Evolutionary conservation across 2,888 invertebrate genomes (phyloP).

Genomic region (Pyrgus malvae): DNA sequence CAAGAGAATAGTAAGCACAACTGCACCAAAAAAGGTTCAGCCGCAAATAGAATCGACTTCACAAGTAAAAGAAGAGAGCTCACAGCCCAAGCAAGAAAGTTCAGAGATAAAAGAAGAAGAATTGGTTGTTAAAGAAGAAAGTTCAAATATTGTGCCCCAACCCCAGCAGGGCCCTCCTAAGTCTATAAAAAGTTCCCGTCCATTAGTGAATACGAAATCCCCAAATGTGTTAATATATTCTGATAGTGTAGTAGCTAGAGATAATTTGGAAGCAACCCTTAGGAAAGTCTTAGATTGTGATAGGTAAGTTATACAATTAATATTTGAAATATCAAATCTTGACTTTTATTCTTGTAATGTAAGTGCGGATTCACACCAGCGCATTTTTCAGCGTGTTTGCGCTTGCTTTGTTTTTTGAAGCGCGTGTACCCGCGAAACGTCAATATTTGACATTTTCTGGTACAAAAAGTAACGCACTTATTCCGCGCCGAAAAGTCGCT

Average conservation of each 20-base stretch:
- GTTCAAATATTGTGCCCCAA: slow-evolving; percentile 46
- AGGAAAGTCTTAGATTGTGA: slow-evolving; percentile 86
- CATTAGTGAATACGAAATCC: slow-evolving; percentile 84
- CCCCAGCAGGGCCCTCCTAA: slow-evolving; percentile 58
- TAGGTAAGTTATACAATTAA: slow-evolving; percentile 75
- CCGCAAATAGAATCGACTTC: slow-evolving; percentile 52
- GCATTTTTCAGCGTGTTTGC: too few relatives aligned
- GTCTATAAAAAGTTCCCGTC: slow-evolving; percentile 73
- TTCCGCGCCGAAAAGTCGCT: neutral
- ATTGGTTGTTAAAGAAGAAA: slow-evolving; percentile 59
- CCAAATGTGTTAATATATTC: slow-evolving; percentile 92
- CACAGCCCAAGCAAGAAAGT: neutral
- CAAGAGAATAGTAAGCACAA: slow-evolving; percentile 71
- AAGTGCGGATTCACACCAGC: too few relatives aligned
- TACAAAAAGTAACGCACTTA: too few relatives aligned
- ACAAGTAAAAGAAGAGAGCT: slow-evolving; percentile 41
- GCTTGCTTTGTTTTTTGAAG: too few relatives aligned
- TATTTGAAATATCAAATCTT: too few relatives aligned
- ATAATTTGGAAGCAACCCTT: slow-evolving; percentile 87
- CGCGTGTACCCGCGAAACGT: too few relatives aligned
- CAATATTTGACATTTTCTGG: too few relatives aligned
- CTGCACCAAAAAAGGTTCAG: slow-evolving; percentile 66
- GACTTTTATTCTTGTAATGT: neutral
- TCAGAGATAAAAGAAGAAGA: slow-evolving; percentile 54
- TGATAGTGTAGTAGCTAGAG: slow-evolving; percentile 87